Percentiles rank a stretch among this genome's conserved stretches.
Conservation (phyloP, 2,797 vertebrate genomes). For the Apogon hyalosoma region DNA sequence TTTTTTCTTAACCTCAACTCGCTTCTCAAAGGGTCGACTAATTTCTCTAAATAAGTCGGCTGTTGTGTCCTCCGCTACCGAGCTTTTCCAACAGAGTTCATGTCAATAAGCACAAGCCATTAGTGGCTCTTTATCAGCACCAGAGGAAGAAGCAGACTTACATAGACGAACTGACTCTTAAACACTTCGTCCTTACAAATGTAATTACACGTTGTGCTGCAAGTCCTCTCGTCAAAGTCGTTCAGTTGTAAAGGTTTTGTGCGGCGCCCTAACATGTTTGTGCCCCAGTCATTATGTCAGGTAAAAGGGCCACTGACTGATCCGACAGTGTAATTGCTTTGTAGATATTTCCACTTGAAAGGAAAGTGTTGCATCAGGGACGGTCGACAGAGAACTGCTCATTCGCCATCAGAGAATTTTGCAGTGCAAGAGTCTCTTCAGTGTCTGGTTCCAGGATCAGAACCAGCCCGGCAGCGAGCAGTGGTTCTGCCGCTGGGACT, state of each 20-base stretch:
- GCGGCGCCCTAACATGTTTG: slow-evolving; percentile 42
- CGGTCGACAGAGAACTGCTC: slow-evolving; percentile 45
- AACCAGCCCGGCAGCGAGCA: slow-evolving; percentile 38
- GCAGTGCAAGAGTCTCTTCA: slow-evolving; percentile 46
- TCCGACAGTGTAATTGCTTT: slow-evolving; percentile 45
- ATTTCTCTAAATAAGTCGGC: slow-evolving; percentile 76
- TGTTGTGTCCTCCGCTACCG: slow-evolving; percentile 58
- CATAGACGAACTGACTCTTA: slow-evolving; percentile 39
- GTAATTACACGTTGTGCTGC: slow-evolving; percentile 41
- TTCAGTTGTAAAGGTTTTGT: slow-evolving; percentile 4
- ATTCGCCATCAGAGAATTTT: slow-evolving; percentile 33
- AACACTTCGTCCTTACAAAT: slow-evolving; percentile 42
- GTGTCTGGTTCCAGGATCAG: slow-evolving; percentile 46
- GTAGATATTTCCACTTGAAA: slow-evolving; percentile 40
- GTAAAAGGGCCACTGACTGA: slow-evolving; percentile 18
- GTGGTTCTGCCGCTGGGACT: slow-evolving; percentile 42
- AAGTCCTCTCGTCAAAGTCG: slow-evolving; percentile 31
- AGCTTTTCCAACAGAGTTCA: slow-evolving; percentile 46
- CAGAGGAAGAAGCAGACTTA: slow-evolving; percentile 40
- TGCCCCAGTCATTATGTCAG: slow-evolving; percentile 50
- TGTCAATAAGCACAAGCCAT: slow-evolving; percentile 70
- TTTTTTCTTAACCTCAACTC: slow-evolving; percentile 65
- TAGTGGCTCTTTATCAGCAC: slow-evolving; percentile 63
- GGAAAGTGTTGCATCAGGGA: slow-evolving; percentile 39
- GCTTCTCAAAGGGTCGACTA: slow-evolving; percentile 60